Evolutionary conservation across 2,113 vertebrate genomes (phyloP).

Genomic region (Macrotis lagotis): DNA sequence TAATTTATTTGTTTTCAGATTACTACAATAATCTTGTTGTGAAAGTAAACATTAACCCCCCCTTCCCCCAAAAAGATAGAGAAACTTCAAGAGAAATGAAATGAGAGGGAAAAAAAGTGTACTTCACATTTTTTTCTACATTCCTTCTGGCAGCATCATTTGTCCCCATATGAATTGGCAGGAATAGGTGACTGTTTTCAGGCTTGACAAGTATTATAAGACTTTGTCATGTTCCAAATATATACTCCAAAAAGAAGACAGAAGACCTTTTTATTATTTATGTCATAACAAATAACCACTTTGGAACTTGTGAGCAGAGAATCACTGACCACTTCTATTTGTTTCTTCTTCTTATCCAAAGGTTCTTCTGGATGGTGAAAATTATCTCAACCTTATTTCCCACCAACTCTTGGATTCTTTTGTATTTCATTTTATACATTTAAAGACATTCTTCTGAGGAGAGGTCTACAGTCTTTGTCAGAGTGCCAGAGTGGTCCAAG

Average conservation of each 20-base stretch:
- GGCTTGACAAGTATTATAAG: not conserved
- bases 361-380: not conserved
- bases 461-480: not conserved
- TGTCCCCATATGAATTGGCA: not conserved
- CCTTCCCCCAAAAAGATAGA: too few species aligned
- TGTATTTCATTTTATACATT: not conserved
- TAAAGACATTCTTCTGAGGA: not conserved
- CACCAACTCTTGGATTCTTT: not conserved
- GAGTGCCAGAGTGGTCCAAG: not conserved
- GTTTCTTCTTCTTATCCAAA: not conserved
- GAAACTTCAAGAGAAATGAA: too few species aligned
- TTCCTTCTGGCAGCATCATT: not conserved
- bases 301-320: not conserved
- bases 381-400: not conserved
- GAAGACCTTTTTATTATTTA: not conserved
- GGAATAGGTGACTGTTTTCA: not conserved
- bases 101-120: too few species aligned
- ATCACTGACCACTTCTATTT: not conserved
- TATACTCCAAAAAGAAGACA: not conserved
- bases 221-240: not conserved
- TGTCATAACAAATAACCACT: not conserved
- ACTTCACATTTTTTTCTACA: not conserved
- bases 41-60: too few species aligned
- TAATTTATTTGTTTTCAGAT: too few species aligned
- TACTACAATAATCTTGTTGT: too few species aligned